phyloP scores from a whole-genome alignment of 2,113 vertebrate species.

The Lanius collurio region DNA sequence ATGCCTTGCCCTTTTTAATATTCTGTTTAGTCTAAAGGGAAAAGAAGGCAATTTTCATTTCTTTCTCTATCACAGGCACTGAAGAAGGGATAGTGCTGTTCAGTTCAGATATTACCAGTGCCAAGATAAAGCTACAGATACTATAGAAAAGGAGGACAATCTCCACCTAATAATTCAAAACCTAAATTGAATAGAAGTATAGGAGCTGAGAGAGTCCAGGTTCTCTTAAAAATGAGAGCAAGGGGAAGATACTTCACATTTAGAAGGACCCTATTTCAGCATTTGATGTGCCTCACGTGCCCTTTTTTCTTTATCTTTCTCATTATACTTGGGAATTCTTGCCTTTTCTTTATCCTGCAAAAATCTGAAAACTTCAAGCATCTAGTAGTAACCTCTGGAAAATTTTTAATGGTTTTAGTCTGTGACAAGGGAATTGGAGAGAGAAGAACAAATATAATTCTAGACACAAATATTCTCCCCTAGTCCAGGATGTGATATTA shows the following conservation, averaged over 20 bases:
- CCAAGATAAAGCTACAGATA: neutral
- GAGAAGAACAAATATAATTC: neutral
- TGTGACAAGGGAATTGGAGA: neutral
- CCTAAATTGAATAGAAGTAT: neutral
- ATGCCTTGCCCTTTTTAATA: neutral
- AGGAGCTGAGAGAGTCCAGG: neutral
- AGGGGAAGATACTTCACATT: neutral
- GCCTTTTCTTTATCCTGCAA: neutral
- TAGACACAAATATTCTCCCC: neutral
- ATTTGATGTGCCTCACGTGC: neutral
- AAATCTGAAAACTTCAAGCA: neutral
- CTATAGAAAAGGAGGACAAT: neutral
- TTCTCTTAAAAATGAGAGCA: neutral
- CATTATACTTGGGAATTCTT: neutral
- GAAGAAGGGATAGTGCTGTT: neutral
- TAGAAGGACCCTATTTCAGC: neutral
- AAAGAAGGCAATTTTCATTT: neutral
- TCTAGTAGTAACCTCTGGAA: neutral
- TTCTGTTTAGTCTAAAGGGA: neutral
- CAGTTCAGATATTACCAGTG: neutral
- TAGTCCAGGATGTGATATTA: neutral
- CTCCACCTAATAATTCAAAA: neutral
- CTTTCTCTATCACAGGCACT: neutral
- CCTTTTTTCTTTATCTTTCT: neutral
- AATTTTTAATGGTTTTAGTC: neutral